Conservation (phyloP, 2,797 vertebrate genomes). For the Cryptoprocta ferox region DNA sequence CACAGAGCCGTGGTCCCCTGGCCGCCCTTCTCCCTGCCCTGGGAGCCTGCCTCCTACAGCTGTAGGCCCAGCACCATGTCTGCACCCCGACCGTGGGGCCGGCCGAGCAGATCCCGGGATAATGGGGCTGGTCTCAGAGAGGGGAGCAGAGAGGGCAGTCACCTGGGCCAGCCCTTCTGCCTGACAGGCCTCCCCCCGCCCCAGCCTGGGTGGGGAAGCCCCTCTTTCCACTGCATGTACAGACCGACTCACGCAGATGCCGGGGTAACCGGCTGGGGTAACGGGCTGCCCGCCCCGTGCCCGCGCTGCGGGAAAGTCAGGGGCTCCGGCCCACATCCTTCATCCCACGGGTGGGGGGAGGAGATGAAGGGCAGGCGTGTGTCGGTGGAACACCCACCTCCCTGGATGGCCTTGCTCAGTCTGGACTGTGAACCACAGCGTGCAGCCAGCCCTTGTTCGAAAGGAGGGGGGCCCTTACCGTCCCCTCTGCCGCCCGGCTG, state of each 20-base stretch:
- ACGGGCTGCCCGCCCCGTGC: not conserved
- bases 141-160: not conserved
- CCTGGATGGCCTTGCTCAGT: accelerated
- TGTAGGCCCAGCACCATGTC: accelerated
- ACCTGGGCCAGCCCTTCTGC: not conserved
- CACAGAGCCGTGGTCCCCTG: not conserved
- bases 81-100: not conserved
- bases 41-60: not conserved
- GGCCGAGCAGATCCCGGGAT: not conserved
- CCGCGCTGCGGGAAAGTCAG: not conserved
- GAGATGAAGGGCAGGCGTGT: accelerated
- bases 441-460: no score
- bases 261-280: no score
- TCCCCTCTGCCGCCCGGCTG: not conserved
- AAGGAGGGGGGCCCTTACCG: not conserved
- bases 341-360: no score
- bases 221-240: not conserved
- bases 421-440: not conserved
- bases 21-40: not conserved
- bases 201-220: not conserved
- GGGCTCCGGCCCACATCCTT: no score
- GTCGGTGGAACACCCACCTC: accelerated
- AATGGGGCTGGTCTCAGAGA: not conserved
- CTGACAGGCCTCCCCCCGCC: not conserved
- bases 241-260: not conserved